phyloP scores from a whole-genome alignment of 1,140 invertebrate species.

The Penaeus vannamei region DNA sequence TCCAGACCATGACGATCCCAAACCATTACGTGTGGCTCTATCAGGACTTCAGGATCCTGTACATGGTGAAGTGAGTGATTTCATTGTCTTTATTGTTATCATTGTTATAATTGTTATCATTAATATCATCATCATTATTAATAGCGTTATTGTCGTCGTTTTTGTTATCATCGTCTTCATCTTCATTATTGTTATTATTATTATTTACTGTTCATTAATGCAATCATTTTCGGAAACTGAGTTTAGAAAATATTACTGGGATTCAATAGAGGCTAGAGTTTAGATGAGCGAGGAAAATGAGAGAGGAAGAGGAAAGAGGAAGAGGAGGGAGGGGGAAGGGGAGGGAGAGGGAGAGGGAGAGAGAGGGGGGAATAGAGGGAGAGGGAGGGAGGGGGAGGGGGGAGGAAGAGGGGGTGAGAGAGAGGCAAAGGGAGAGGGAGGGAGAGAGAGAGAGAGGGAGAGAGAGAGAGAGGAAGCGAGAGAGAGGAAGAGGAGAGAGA shows the following conservation, averaged over 20 bases:
- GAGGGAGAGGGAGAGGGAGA: background rate
- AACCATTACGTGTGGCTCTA: conserved; percentile 77
- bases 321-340: background rate
- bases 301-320: background rate
- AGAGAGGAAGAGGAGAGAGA: too few relatives aligned
- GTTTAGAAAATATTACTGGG: background rate
- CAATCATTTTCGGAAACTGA: too few relatives aligned
- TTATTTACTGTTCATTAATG: too few relatives aligned
- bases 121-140: too few relatives aligned
- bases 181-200: too few relatives aligned
- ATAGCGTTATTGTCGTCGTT: too few relatives aligned
- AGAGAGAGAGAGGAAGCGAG: background rate
- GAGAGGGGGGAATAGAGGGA: too few relatives aligned
- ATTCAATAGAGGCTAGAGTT: background rate
- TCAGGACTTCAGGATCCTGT: conserved; percentile 66
- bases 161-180: too few relatives aligned
- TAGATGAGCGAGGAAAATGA: too few relatives aligned
- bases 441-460: background rate
- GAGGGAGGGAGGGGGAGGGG: too few relatives aligned
- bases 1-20: conserved; percentile 87
- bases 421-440: background rate
- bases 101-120: background rate
- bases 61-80: conserved; percentile 70
- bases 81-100: background rate
- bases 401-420: too few relatives aligned